These are phyloP conservation scores for Sphenopsis melanotis DNA, from an alignment of 2,797 vertebrate genomes.

Conservation along the genomic window DNA sequence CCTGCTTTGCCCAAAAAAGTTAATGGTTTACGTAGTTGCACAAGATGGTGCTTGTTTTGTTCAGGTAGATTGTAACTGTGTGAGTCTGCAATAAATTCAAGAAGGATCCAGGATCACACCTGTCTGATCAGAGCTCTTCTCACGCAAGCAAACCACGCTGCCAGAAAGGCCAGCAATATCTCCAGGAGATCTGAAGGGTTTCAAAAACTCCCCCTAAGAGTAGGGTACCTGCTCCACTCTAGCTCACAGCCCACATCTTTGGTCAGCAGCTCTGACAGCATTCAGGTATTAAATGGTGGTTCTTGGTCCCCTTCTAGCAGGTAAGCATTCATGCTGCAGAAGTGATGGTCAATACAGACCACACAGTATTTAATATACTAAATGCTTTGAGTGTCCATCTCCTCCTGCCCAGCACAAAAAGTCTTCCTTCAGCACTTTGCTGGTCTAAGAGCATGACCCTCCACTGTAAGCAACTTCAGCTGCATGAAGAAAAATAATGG, in stretches of 20 bases:
- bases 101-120: neutral
- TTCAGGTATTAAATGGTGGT: neutral
- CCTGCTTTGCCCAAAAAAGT: slow-evolving; percentile 42
- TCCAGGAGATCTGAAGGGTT: neutral
- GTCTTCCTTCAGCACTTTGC: neutral
- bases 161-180: neutral
- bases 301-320: neutral
- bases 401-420: neutral
- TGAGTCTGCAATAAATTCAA: slow-evolving; percentile 13
- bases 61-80: neutral
- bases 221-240: neutral
- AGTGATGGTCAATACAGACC: neutral
- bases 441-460: neutral
- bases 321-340: neutral
- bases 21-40: slow-evolving; percentile 30
- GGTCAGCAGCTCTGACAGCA: neutral
- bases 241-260: neutral
- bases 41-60: slow-evolving; percentile 61
- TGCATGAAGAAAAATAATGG: neutral
- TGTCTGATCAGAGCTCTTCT: neutral
- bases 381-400: neutral
- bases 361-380: neutral
- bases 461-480: neutral
- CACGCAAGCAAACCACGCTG: neutral
- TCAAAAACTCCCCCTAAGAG: neutral